Percentiles rank a stretch among this genome's conserved stretches.
phyloP scores from a whole-genome alignment of 2,797 vertebrate genomes.

The Onychomys arenicola region DNA sequence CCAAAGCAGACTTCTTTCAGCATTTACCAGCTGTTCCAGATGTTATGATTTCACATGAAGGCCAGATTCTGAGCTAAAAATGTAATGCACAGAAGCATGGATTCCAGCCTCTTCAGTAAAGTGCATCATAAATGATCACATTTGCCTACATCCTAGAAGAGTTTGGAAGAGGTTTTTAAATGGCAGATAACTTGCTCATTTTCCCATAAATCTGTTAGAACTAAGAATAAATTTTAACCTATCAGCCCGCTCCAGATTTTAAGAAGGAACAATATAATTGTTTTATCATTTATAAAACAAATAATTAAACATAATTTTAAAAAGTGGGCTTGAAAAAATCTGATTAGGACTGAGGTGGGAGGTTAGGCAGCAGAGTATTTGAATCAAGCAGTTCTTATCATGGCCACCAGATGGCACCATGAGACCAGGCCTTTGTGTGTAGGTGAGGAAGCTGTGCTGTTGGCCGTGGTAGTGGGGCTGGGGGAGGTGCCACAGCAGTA shows the following conservation, averaged over 20 bases:
- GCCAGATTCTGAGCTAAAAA: constrained; percentile 55
- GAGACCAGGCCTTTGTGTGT: constrained; percentile 57
- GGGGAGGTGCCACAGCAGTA: not conserved
- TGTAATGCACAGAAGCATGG: not conserved
- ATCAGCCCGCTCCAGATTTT: not conserved
- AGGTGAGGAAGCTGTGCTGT: accelerated
- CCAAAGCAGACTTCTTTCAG: constrained; percentile 51
- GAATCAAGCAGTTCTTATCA: not conserved
- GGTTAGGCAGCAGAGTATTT: not conserved
- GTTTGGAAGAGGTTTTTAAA: constrained; percentile 34
- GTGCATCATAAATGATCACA: not conserved
- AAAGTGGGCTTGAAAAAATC: constrained; percentile 8
- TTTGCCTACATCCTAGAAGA: not conserved
- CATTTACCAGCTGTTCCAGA: constrained; percentile 68
- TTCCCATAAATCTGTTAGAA: not conserved
- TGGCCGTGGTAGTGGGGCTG: not conserved
- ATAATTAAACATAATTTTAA: not conserved
- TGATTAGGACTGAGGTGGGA: not conserved
- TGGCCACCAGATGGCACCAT: constrained; percentile 61
- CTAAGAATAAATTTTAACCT: not conserved
- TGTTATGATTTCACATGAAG: constrained; percentile 57
- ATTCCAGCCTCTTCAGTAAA: constrained; percentile 32
- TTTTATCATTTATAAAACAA: constrained; percentile 15
- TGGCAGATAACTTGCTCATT: not conserved
- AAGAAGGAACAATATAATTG: not conserved